Percentiles rank a stretch among this genome's conserved stretches.
Conservation (phyloP, 1,140 invertebrate genomes). For the Tenebrio molitor region DNA sequence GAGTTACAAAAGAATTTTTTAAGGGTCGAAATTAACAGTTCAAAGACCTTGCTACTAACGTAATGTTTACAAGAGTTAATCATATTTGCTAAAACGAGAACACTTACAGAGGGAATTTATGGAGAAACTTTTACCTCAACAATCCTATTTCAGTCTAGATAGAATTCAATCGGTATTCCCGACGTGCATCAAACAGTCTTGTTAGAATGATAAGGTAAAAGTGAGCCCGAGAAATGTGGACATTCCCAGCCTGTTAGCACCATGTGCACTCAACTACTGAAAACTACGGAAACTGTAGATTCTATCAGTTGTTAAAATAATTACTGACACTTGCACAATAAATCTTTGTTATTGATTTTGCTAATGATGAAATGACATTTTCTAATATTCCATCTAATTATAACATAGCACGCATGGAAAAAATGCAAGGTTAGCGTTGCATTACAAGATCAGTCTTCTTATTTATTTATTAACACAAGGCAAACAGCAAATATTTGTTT, state of each 20-base stretch:
- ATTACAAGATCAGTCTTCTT: slow-evolving; percentile 41
- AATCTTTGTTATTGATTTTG: neutral
- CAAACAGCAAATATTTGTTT: slow-evolving; percentile 45
- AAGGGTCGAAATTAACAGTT: too few relatives aligned
- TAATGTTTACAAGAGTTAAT: neutral
- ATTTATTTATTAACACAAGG: slow-evolving; percentile 44
- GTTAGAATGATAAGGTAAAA: slow-evolving; percentile 15
- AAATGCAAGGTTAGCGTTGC: slow-evolving; percentile 40
- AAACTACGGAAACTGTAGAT: slow-evolving; percentile 12
- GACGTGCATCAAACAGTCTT: neutral
- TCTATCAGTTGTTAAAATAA: slow-evolving; percentile 20
- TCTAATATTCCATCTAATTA: slow-evolving; percentile 27
- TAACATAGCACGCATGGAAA: slow-evolving; percentile 11
- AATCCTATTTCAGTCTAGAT: neutral
- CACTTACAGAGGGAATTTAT: neutral
- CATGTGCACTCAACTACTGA: slow-evolving; percentile 19
- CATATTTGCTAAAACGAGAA: neutral
- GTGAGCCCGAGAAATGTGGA: slow-evolving; percentile 10
- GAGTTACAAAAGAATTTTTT: too few relatives aligned
- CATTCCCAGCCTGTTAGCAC: neutral
- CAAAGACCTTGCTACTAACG: too few relatives aligned
- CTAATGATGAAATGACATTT: neutral
- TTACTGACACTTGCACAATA: slow-evolving; percentile 15
- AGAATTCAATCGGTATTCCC: slow-evolving; percentile 8
- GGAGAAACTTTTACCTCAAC: slow-evolving; percentile 12